Conservation (phyloP, 2,888 invertebrate genomes). For the Gibbula magus region DNA sequence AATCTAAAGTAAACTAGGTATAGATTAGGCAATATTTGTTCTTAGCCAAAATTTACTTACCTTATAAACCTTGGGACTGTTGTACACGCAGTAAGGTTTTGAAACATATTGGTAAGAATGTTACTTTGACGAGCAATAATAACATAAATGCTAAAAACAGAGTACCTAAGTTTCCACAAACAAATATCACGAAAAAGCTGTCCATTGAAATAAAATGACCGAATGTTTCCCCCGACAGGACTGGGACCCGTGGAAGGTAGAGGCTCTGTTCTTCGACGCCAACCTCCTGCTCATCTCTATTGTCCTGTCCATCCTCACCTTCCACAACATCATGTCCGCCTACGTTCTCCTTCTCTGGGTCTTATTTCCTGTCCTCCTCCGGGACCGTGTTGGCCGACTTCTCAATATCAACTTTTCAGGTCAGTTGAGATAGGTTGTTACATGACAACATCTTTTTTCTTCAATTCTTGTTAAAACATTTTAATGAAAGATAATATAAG, state of each 20-base stretch:
- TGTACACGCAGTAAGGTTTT: too few relatives aligned
- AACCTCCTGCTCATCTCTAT: constrained; percentile 78
- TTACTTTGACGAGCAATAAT: background rate
- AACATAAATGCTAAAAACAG: background rate
- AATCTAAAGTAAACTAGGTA: too few relatives aligned
- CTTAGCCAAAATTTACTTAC: too few relatives aligned
- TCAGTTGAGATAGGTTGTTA: background rate
- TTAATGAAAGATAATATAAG: background rate
- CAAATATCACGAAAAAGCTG: too few relatives aligned
- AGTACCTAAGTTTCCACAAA: background rate
- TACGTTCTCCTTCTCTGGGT: constrained; percentile 78
- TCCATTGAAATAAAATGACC: background rate
- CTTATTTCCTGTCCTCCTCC: constrained; percentile 78
- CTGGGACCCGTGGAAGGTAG: constrained; percentile 63
- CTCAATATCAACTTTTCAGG: background rate
- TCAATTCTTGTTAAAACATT: background rate
- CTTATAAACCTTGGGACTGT: too few relatives aligned
- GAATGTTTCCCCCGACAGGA: constrained; percentile 36
- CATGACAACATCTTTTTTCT: background rate
- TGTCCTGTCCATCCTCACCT: constrained; percentile 78
- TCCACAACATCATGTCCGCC: constrained; percentile 81
- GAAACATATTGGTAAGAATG: background rate
- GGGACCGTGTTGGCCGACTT: constrained; percentile 73
- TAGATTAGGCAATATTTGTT: too few relatives aligned
- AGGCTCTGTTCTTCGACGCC: constrained; percentile 75